phyloP scores from a whole-genome alignment of 2,113 vertebrate genomes.

The Hippolais icterina region DNA sequence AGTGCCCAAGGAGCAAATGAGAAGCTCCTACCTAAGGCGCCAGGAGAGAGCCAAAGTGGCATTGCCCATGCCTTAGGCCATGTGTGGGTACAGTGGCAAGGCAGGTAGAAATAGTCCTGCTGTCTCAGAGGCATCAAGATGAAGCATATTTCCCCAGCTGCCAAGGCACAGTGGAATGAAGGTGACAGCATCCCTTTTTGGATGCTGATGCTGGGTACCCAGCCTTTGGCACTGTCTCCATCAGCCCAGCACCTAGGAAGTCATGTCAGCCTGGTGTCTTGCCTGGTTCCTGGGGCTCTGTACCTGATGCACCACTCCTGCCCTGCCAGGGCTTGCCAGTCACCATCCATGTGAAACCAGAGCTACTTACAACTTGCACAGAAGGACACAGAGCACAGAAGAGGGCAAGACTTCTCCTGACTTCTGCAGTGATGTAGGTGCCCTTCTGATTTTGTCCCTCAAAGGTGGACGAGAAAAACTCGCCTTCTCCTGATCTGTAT shows the following conservation, averaged over 20 bases:
- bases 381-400: not conserved
- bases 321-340: not conserved
- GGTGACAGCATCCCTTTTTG: not conserved
- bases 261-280: not conserved
- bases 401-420: not conserved
- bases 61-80: not conserved
- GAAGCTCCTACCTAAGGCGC: not conserved
- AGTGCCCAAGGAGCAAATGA: conserved; percentile 50
- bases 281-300: not conserved
- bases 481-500: fast-evolving
- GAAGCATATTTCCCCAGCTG: fast-evolving
- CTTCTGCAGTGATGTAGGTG: not conserved
- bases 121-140: not conserved
- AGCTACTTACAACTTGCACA: not conserved
- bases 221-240: not conserved
- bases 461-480: not conserved
- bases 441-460: not conserved
- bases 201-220: not conserved
- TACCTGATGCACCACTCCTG: not conserved
- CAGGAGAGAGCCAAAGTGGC: not conserved
- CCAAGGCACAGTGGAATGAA: not conserved
- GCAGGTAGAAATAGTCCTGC: not conserved
- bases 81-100: fast-evolving
- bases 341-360: not conserved
- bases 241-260: not conserved